A percentile compares a stretch with the other conserved stretches of the same genome.
These are phyloP conservation scores for Anabacerthia variegaticeps DNA, from an alignment of 2,797 vertebrate species.

Conservation along the genomic window DNA sequence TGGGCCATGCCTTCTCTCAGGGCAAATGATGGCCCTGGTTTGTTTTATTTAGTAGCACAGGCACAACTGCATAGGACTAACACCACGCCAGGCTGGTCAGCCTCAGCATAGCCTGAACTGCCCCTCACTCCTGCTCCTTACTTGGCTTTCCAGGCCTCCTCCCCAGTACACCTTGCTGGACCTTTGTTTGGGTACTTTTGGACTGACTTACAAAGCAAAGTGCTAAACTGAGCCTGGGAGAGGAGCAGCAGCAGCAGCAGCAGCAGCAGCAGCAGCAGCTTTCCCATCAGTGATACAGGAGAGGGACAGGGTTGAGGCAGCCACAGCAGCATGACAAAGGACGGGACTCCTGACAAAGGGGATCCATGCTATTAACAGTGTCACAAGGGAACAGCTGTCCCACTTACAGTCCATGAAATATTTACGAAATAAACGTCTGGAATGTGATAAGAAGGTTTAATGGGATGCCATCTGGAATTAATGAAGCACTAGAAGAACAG, in stretches of 20 bases:
- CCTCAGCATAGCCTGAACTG: rapidly evolving
- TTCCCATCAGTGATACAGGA: rapidly evolving
- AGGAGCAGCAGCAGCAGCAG: not conserved
- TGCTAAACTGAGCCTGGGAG: not conserved
- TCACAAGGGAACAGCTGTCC: not conserved
- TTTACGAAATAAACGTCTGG: slow-evolving; percentile 21
- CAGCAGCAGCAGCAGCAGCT: not conserved
- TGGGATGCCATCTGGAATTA: not conserved
- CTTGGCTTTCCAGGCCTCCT: not conserved
- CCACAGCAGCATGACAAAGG: rapidly evolving
- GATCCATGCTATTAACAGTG: not conserved
- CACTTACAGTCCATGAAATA: not conserved
- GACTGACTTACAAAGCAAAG: not conserved
- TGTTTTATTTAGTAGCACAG: not conserved
- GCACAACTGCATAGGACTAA: rapidly evolving
- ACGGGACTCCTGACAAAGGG: rapidly evolving
- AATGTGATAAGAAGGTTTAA: slow-evolving; percentile 1
- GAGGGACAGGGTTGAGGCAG: not conserved
- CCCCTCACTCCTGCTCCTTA: rapidly evolving
- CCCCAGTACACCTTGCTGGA: not conserved
- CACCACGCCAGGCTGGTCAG: not conserved
- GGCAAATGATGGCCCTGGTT: not conserved
- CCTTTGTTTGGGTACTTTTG: not conserved
- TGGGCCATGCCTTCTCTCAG: not conserved
- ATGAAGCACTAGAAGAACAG: not conserved